Evolutionary conservation across 2,797 vertebrate species (phyloP).

Genomic region (Australoheros facetus): DNA sequence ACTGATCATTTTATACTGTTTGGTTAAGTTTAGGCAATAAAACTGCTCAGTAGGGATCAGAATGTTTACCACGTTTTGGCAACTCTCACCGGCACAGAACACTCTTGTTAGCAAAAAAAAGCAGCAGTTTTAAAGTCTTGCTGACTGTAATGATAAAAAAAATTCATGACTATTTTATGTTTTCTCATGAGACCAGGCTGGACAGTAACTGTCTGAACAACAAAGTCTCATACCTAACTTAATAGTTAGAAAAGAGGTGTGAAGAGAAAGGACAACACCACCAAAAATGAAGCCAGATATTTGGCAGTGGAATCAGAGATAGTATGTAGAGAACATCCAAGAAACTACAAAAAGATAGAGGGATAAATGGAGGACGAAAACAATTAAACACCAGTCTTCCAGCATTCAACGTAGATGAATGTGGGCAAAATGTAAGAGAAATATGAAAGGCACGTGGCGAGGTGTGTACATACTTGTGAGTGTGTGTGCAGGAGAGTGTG

Average conservation of each 20-base stretch:
- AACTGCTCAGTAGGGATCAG: not conserved
- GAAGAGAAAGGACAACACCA: not conserved
- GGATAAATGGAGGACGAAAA: not conserved
- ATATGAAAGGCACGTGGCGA: not conserved
- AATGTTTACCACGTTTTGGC: not conserved
- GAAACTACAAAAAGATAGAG: conserved; percentile 3
- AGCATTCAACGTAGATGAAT: conserved; percentile 24
- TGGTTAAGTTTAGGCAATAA: not conserved
- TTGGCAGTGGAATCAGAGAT: not conserved
- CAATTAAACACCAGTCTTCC: conserved; percentile 5
- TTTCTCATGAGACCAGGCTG: too few relatives aligned
- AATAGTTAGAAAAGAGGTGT: not conserved
- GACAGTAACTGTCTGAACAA: not conserved
- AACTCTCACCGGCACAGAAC: not conserved
- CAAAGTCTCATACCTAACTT: not conserved
- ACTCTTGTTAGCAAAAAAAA: not conserved
- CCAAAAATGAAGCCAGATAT: not conserved
- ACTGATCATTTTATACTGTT: not conserved
- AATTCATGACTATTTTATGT: too few relatives aligned
- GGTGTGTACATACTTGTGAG: not conserved
- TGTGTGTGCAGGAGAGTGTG: not conserved
- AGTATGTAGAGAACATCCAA: not conserved
- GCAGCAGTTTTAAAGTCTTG: not conserved
- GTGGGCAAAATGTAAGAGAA: not conserved
- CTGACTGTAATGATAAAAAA: not conserved